phyloP scores from a whole-genome alignment of 2,797 vertebrate genomes.

The Macrochelys suwanniensis region DNA sequence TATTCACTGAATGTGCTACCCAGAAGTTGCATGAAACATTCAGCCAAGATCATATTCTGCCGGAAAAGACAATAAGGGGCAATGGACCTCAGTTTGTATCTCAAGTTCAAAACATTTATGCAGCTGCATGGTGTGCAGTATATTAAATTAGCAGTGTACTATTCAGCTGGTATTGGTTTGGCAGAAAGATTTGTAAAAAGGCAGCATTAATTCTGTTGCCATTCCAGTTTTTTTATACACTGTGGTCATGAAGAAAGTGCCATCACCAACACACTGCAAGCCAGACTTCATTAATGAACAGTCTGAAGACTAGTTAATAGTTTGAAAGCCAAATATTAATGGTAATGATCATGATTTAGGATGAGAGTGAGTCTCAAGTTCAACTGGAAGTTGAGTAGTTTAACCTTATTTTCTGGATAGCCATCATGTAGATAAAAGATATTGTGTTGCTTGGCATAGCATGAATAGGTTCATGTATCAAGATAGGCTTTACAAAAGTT shows the following conservation, averaged over 20 bases:
- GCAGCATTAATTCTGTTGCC: not conserved
- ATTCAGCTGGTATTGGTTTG: not conserved
- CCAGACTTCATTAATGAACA: not conserved
- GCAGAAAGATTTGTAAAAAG: not conserved
- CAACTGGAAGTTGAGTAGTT: not conserved
- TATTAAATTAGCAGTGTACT: not conserved
- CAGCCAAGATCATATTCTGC: not conserved
- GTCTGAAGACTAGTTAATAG: not conserved
- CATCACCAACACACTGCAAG: not conserved
- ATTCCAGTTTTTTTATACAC: not conserved
- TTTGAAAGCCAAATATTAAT: not conserved
- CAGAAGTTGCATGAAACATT: not conserved
- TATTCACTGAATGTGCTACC: not conserved
- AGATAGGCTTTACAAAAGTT: constrained; percentile 29
- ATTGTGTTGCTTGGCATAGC: not conserved
- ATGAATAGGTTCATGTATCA: constrained; percentile 42
- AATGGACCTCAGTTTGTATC: not conserved
- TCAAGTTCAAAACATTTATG: not conserved
- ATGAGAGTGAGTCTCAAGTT: not conserved
- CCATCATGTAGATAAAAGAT: not conserved
- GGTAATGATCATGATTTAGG: not conserved
- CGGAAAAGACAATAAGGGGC: not conserved
- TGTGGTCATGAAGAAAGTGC: not conserved
- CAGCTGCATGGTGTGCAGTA: accelerated
- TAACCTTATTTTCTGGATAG: constrained; percentile 7